A percentile compares a stretch with the other conserved stretches of the same genome.
These are phyloP conservation scores for Protonibea diacanthus DNA, from an alignment of 2,797 vertebrate species.

Conservation along the genomic window DNA sequence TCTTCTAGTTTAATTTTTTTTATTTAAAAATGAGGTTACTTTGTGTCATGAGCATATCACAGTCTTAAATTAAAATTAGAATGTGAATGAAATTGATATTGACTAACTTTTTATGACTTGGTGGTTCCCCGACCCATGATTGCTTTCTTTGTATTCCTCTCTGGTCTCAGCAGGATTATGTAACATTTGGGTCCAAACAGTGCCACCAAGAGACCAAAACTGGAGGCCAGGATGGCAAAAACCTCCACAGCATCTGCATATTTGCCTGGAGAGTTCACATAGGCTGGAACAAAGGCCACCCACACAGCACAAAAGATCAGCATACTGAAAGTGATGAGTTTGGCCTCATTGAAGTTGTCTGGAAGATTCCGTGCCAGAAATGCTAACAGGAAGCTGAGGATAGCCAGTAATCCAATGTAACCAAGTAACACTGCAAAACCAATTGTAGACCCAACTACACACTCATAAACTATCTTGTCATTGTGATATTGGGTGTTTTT, in stretches of 20 bases:
- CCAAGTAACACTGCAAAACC: slow-evolving; percentile 51
- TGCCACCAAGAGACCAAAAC: slow-evolving; percentile 69
- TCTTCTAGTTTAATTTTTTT: background rate
- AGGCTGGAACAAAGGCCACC: slow-evolving; percentile 70
- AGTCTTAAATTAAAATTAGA: background rate
- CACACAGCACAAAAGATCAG: slow-evolving; percentile 73
- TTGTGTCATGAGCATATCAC: background rate
- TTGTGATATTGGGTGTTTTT: slow-evolving; percentile 18
- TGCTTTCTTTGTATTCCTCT: slow-evolving; percentile 68
- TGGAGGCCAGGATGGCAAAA: slow-evolving; percentile 76
- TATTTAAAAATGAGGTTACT: background rate
- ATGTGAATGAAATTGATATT: background rate
- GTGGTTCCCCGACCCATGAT: slow-evolving; percentile 43
- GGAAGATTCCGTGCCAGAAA: slow-evolving; percentile 78
- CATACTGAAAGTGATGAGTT: slow-evolving; percentile 78
- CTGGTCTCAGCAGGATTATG: slow-evolving; percentile 59
- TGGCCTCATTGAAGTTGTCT: slow-evolving; percentile 77
- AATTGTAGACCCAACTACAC: background rate
- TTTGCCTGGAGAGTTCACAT: slow-evolving; percentile 77
- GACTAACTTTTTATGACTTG: background rate
- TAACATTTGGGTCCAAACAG: slow-evolving; percentile 75
- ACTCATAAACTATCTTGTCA: slow-evolving; percentile 65
- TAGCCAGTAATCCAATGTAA: slow-evolving; percentile 71
- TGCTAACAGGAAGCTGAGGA: slow-evolving; percentile 69
- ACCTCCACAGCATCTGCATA: slow-evolving; percentile 76